Conservation (phyloP, 2,113 vertebrate species). For the Nibea coibor region DNA sequence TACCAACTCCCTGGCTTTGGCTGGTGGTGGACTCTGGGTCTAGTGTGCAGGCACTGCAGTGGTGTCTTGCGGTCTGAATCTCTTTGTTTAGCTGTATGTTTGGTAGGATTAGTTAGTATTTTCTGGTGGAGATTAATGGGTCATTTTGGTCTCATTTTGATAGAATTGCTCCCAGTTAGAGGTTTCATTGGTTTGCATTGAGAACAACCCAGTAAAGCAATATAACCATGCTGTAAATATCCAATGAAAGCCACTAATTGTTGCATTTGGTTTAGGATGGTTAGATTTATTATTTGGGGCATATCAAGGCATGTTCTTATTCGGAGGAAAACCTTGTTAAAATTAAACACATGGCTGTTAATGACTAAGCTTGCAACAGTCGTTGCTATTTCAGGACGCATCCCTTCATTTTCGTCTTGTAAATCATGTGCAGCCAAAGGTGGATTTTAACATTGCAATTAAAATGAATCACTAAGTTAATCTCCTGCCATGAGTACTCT, state of each 20-base stretch:
- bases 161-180: slow-evolving; percentile 30
- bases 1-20: not conserved
- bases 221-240: not conserved
- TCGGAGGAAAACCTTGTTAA: not conserved
- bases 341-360: not conserved
- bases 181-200: slow-evolving; percentile 1
- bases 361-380: not conserved
- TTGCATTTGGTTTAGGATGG: not conserved
- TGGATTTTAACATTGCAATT: slow-evolving; percentile 76
- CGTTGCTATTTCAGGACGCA: slow-evolving; percentile 3
- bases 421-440: slow-evolving; percentile 54
- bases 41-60: not conserved
- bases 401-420: slow-evolving; percentile 30
- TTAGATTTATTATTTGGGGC: not conserved
- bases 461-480: slow-evolving; percentile 71
- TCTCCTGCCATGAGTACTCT: slow-evolving; percentile 64
- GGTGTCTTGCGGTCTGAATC: slow-evolving; percentile 11
- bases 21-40: not conserved
- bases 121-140: slow-evolving; percentile 40
- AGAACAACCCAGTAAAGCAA: not conserved
- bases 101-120: slow-evolving; percentile 44
- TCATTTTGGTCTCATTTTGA: slow-evolving; percentile 38
- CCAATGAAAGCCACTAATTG: slow-evolving; percentile 2
- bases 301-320: not conserved
- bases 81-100: slow-evolving; percentile 43